Evolutionary conservation across 2,888 invertebrate genomes (phyloP).

Genomic region (Eugnorisma glareosa): DNA sequence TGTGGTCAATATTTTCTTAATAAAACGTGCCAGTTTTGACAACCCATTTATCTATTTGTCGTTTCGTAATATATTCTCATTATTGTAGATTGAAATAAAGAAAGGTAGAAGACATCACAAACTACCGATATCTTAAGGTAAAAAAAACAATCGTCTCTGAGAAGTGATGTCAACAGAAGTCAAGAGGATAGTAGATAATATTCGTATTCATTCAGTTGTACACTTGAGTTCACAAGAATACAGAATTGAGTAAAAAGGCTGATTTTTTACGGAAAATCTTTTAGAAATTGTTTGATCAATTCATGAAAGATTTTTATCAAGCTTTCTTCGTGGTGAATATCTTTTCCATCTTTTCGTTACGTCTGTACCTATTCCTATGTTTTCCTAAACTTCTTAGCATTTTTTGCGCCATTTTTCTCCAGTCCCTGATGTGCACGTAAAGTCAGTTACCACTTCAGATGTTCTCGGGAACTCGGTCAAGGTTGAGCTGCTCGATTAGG

Average conservation of each 20-base stretch:
- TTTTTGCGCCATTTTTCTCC: constrained; percentile 26
- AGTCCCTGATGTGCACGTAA: constrained; percentile 54
- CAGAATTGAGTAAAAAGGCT: background rate
- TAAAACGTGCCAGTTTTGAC: background rate
- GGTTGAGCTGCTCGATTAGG: constrained; percentile 48
- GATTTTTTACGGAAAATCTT: background rate
- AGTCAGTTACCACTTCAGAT: constrained; percentile 52
- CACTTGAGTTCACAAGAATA: constrained; percentile 33
- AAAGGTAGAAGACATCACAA: background rate
- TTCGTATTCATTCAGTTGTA: constrained; percentile 36
- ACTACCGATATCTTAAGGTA: background rate
- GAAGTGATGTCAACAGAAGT: constrained; percentile 15
- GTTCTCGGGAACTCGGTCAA: constrained; percentile 55
- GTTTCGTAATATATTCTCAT: background rate
- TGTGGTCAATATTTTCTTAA: background rate
- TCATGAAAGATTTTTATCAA: background rate
- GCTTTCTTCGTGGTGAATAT: background rate
- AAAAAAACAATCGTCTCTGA: constrained; percentile 12
- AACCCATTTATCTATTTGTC: background rate
- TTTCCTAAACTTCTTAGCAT: constrained; percentile 11
- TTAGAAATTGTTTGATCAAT: background rate
- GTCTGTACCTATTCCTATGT: background rate
- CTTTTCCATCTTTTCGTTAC: background rate
- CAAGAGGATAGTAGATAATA: constrained; percentile 13
- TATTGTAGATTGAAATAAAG: background rate